Percentiles rank a stretch among this genome's conserved stretches.
Evolutionary conservation across 2,888 invertebrate genomes (phyloP).

Genomic region (Arge pagana): DNA sequence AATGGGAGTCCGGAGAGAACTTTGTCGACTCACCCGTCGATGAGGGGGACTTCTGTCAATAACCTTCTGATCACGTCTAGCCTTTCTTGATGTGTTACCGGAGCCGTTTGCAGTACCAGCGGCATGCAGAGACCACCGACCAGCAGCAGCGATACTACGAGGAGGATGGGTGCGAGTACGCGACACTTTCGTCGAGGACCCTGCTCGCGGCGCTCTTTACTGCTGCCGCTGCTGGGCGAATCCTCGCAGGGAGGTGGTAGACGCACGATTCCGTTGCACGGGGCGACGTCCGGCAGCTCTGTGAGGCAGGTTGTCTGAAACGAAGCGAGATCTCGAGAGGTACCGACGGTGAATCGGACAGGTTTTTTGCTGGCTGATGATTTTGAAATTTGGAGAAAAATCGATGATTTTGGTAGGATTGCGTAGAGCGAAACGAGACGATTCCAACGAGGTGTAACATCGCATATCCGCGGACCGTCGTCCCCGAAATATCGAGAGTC

Average conservation of each 20-base stretch:
- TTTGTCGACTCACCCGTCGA: conserved; percentile 70
- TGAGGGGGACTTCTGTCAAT: conserved; percentile 71
- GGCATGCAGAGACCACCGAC: conserved; percentile 57
- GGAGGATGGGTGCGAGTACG: conserved; percentile 52
- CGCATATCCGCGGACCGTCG: too few species aligned
- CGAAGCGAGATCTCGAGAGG: too few species aligned
- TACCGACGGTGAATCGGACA: too few species aligned
- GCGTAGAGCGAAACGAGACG: too few species aligned
- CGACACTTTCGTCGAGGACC: conserved; percentile 50
- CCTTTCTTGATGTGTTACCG: conserved; percentile 65
- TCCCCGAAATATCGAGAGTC: too few species aligned
- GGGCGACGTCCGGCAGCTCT: conserved; percentile 59
- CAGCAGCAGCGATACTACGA: conserved; percentile 50
- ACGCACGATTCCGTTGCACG: conserved; percentile 55
- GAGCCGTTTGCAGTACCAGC: conserved; percentile 53
- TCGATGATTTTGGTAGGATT: too few species aligned
- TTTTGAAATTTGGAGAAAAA: too few species aligned
- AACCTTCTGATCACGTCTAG: conserved; percentile 69
- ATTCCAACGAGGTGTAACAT: too few species aligned
- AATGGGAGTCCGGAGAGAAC: neutral
- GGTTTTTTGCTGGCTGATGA: too few species aligned
- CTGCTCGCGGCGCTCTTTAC: conserved; percentile 52
- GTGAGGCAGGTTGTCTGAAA: conserved; percentile 61
- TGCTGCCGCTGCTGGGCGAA: conserved; percentile 55
- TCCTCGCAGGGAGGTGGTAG: conserved; percentile 54